These are phyloP conservation scores for Leptocoma aspasia DNA, from an alignment of 2,113 vertebrate genomes.

Conservation along the genomic window DNA sequence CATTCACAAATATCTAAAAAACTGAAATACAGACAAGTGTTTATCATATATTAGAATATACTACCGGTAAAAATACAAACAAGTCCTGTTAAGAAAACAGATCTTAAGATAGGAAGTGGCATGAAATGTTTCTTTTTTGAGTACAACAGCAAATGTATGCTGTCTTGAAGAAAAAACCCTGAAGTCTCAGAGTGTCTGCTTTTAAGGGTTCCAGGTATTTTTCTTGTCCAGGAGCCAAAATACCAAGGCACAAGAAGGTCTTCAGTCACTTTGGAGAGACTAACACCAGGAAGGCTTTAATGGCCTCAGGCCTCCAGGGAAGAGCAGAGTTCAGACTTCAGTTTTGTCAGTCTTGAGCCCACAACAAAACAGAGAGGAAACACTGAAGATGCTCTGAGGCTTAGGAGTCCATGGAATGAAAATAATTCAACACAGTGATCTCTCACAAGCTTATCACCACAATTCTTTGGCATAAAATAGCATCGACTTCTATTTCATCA, in stretches of 20 bases:
- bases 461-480: not conserved
- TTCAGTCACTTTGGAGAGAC: not conserved
- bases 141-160: not conserved
- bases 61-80: not conserved
- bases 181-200: not conserved
- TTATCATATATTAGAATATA: not conserved
- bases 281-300: not conserved
- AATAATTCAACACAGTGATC: not conserved
- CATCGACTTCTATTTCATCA: not conserved
- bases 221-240: not conserved
- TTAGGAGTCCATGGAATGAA: conserved; percentile 25
- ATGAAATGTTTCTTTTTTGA: not conserved
- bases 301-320: not conserved
- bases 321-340: not conserved
- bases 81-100: not conserved
- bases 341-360: not conserved
- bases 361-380: not conserved
- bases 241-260: not conserved
- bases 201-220: not conserved
- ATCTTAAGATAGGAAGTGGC: not conserved
- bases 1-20: not conserved
- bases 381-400: not conserved
- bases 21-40: not conserved
- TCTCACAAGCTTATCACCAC: not conserved
- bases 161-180: not conserved